phyloP scores from a whole-genome alignment of 2,888 invertebrate species.

The Atrina japonica region DNA sequence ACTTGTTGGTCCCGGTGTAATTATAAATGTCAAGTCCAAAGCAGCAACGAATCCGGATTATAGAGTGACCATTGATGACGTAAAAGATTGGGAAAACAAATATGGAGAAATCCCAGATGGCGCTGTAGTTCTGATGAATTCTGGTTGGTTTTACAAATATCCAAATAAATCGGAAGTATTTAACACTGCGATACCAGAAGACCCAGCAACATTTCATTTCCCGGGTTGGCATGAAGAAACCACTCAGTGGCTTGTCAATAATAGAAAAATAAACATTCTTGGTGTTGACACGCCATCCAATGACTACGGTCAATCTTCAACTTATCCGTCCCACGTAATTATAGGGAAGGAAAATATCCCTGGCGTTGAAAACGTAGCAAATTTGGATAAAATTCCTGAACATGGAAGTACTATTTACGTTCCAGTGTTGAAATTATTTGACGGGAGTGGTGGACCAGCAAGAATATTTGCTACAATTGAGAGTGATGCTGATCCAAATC shows the following conservation, averaged over 20 bases:
- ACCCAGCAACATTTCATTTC: conserved; percentile 30
- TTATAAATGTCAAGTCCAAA: conserved; percentile 35
- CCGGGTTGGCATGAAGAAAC: conserved; percentile 33
- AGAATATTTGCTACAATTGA: conserved; percentile 24
- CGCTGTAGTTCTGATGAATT: conserved; percentile 39
- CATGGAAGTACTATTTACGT: conserved; percentile 26
- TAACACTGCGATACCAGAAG: conserved; percentile 1
- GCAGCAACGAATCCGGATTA: conserved; percentile 30
- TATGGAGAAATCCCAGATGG: conserved; percentile 35
- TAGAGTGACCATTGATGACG: conserved; percentile 24
- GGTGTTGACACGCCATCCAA: conserved; percentile 48
- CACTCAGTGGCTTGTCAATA: conserved; percentile 37
- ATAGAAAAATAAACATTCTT: conserved; percentile 39
- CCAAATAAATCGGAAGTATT: conserved; percentile 30
- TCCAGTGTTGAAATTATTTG: conserved; percentile 21
- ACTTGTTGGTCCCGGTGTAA: conserved; percentile 36
- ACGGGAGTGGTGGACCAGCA: conserved; percentile 36
- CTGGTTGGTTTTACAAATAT: conserved; percentile 35
- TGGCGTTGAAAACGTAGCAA: conserved; percentile 34
- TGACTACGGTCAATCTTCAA: conserved; percentile 32
- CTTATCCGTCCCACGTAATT: conserved; percentile 23
- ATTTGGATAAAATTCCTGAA: conserved; percentile 32
- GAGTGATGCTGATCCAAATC: background rate
- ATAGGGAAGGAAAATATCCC: conserved; percentile 23
- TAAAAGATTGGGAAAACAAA: conserved; percentile 32